These are phyloP conservation scores for Entomyzon cyanotis DNA, from an alignment of 2,113 vertebrate genomes.

Conservation along the genomic window DNA sequence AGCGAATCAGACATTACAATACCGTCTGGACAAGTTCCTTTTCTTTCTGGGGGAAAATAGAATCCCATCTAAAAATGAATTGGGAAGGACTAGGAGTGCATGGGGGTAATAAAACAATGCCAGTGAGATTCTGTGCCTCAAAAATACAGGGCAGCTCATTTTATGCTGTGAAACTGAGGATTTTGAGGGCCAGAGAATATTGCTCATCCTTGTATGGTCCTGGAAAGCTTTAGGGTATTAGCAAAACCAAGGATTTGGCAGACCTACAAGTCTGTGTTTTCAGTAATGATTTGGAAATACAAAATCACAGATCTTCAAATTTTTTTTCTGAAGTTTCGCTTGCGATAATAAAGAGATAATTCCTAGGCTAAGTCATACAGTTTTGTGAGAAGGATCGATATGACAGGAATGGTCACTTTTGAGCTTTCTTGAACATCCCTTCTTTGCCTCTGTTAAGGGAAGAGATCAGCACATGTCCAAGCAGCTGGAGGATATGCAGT, in stretches of 20 bases:
- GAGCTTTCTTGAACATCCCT: neutral
- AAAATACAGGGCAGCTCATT: neutral
- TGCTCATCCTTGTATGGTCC: rapidly evolving
- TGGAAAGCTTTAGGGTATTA: neutral
- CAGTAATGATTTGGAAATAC: neutral
- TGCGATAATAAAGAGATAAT: neutral
- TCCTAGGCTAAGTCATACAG: neutral
- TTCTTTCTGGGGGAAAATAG: neutral
- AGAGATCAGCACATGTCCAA: neutral
- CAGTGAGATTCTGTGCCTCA: neutral
- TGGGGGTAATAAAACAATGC: neutral
- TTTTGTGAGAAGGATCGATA: neutral
- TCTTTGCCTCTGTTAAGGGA: neutral
- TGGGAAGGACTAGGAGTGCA: neutral
- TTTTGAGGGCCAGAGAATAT: neutral
- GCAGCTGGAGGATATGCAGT: neutral
- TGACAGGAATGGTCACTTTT: neutral
- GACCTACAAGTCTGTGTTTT: neutral
- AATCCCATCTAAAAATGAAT: neutral
- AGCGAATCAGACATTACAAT: neutral
- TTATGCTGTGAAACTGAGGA: neutral
- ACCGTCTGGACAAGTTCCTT: neutral
- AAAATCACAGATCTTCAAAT: neutral
- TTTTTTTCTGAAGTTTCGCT: neutral
- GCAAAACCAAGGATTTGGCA: neutral